Evolutionary conservation across 2,888 invertebrate genomes (phyloP).

Genomic region (Dicranocentrus wangi): DNA sequence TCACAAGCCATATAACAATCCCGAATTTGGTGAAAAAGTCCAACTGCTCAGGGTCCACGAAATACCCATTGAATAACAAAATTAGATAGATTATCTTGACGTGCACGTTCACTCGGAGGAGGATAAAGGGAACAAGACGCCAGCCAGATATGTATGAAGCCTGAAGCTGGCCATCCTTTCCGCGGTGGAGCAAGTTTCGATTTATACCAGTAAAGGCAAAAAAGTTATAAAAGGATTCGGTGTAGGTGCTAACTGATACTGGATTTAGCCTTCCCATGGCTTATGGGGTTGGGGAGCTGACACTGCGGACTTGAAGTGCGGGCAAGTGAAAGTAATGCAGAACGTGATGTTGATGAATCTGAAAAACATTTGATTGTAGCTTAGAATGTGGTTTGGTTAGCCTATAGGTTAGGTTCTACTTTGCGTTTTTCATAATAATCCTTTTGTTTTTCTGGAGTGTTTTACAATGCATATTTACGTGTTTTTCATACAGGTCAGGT

Average conservation of each 20-base stretch:
- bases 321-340: background rate
- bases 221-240: conserved; percentile 44
- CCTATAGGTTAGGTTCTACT: too few species aligned
- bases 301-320: background rate
- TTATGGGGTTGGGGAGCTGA: background rate
- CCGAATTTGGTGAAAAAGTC: conserved; percentile 43
- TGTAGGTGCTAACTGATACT: conserved; percentile 16
- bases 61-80: conserved; percentile 18
- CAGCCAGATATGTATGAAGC: conserved; percentile 9
- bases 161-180: conserved; percentile 19
- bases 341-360: background rate
- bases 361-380: background rate
- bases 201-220: conserved; percentile 42
- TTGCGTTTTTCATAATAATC: too few species aligned
- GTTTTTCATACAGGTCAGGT: too few species aligned
- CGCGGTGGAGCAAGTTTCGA: conserved; percentile 15
- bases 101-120: conserved; percentile 16
- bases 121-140: conserved; percentile 30
- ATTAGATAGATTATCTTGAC: conserved; percentile 26
- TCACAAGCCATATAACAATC: conserved; percentile 34
- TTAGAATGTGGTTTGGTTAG: too few species aligned
- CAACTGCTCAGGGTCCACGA: conserved; percentile 4
- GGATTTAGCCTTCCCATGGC: conserved; percentile 3
- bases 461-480: too few species aligned
- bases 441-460: too few species aligned